Base-by-base conservation (phyloP, 2,888 invertebrate genomes). In the Cecidostiba fungosa region DNA sequence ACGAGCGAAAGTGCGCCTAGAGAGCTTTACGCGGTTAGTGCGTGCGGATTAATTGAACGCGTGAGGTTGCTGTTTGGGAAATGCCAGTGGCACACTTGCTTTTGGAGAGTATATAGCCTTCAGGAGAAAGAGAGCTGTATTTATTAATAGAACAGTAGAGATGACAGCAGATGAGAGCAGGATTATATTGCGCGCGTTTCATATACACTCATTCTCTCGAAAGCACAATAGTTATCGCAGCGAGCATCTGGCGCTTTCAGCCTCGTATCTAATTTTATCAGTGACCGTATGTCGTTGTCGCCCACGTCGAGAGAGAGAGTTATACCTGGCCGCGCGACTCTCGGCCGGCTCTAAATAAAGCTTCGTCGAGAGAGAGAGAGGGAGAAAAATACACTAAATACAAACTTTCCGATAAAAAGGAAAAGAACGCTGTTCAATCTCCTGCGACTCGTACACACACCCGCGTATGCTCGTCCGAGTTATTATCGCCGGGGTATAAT, bases 231-330 rank as follows among this genome's bases (percentile, higher is more conserved):
- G 66, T 66, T 66, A 66, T 66, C 66, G 66, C n/a, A 0, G 43
- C 8, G 66, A 14, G 12, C 66, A 29, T 66, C 66, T 66, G 66
- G 26, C 29, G 66, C 5, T 26, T 66, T 66, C 29, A 26, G 66
- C 66, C 16, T 66, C 3, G 16, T 66, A 66, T 66, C 66, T 66
- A 66, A 66, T 66, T 66, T 66, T 66, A 66, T 66, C 66, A 66
- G 29, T 26, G 26, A 12, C 8, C 29, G 26, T 66, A 66, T 66
- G 66, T 26, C 66, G 66, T 23, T 10, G 43, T 43, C 43, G 12
- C 43, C 43, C 43, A 12, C 43, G 43, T 10, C 12, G 43, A 12
- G 43, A 43, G 43, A 2, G 43, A 12, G 43, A 43, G 43, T 43
- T 43, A 32, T 32, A 43, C 43, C 43, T 43, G 43, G 2, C 10